Percentiles rank a stretch among this genome's conserved stretches.
Evolutionary conservation across 2,113 vertebrate species (phyloP).

Genomic region (Elanus axillaris): DNA sequence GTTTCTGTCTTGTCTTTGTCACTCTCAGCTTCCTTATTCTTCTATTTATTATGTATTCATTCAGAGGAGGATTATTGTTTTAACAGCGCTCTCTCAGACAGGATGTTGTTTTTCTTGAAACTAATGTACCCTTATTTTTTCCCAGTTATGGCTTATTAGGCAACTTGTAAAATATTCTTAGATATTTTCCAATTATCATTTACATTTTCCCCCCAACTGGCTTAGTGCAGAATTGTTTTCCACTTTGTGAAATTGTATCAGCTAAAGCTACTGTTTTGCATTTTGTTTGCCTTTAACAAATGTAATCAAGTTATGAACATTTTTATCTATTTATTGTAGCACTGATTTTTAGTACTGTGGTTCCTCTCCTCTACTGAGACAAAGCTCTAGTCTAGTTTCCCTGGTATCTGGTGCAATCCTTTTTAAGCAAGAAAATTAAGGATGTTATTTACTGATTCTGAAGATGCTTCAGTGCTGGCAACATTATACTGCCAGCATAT

Average conservation of each 20-base stretch:
- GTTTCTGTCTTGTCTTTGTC: not conserved
- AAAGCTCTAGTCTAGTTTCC: not conserved
- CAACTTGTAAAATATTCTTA: not conserved
- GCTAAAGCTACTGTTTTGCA: not conserved
- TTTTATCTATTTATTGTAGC: not conserved
- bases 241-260: not conserved
- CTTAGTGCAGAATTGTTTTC: not conserved
- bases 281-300: not conserved
- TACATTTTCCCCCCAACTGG: not conserved
- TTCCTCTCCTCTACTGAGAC: not conserved
- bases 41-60: not conserved
- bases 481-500: not conserved
- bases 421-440: not conserved
- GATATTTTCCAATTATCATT: not conserved
- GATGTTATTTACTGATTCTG: not conserved
- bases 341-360: not conserved
- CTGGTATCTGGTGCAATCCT: not conserved
- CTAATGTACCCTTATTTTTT: not conserved
- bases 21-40: not conserved
- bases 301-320: not conserved
- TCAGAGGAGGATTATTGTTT: not conserved
- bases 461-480: not conserved
- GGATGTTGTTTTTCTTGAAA: not conserved
- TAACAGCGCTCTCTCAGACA: not conserved
- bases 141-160: not conserved